Evolutionary conservation across 2,113 vertebrate genomes (phyloP), one percentile per base, ranked within the genome.

Genomic region (Nansenia antarctica): DNA sequence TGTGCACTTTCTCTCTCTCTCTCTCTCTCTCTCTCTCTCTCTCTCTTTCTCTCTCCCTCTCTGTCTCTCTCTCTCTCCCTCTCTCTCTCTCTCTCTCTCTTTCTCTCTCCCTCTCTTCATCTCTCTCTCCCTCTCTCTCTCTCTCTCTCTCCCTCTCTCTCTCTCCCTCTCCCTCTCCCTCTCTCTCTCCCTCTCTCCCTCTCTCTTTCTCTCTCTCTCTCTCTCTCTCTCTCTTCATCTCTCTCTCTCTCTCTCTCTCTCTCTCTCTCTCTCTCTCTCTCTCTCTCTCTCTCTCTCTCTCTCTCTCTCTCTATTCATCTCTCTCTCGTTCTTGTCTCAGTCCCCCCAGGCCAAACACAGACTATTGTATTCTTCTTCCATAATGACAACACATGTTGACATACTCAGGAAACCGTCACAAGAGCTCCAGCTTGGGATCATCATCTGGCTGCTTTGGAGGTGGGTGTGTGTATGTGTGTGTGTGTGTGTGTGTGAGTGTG

Each of bases 361-460:
- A 27, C 29, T 58, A 71, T 49, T 77, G 53, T 68, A 52, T 47
- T 32, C 22, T 47, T 32, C 22, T 47, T 49, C 58, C 65, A 7
- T 67, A 34, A 71, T 76, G 57, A 42, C 74, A 59, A 71, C 63
- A 71, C 69, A 55, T 68, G 74, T 64, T 72, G 74, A 72, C 65
- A 72, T 27, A 58, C 64, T 32, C 67, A 26, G n/a, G 54, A 37
- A 60, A 47, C 67, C 65, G 74, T 66, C 67, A 63, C 31, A 1
- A 32, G 4, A 31, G 18, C 29, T 67, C 57, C 30, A 57, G 68
- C 24, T 30, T 2, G 49, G 39, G 64, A 29, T 39, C 55, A 14
- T 73, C 57, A 52, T 9, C 58, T 39, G 8, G 30, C 31, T 22
- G 22, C 31, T 22, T 65, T 29, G 1, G 14, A 52, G 63, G 27